Base-by-base conservation (phyloP, 2,797 vertebrate genomes). In the Varecia variegata region DNA sequence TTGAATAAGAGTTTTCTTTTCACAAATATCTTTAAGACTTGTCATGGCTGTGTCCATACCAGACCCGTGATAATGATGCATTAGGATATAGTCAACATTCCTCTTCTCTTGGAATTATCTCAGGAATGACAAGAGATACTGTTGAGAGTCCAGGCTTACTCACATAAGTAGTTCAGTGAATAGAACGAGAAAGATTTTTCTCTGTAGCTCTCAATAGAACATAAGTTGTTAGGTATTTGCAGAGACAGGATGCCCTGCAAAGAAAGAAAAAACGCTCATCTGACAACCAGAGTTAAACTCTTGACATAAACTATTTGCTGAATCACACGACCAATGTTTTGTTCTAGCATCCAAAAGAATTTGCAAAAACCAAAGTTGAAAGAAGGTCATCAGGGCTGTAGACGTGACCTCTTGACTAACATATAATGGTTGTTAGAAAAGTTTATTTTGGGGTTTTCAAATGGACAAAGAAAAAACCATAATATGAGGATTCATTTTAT, bases 401-500 rank as follows among this genome's bases (percentile, higher is more conserved):
- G 94, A 35, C 35, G 70, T 68, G 67, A 93, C 85, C 58, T 88
- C 60, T 90, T 73, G 68, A 70, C 40, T 54, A 71, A 58, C 25
- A 87, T 0, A 50, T 21, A 87, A 56, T 1, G 27, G 50, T 54
- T 89, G 82, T 81, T 74, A 50, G 62, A 93, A 92, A 85, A 35
- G 35, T 14, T 90, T 93, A 85, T 40, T 86, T 93, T 43, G 85
- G 74, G 82, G 27, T 92, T 96, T 90, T 82, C 56, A 71, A 40
- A 50, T 47, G 47, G 56, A 60, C 58, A 74, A 67, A 92, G 83
- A 83, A 89, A 83, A 70, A 25, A 71, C 27, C 40, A 18, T 60
- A 30, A 20, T 32, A 73, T 71, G 50, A 90, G 9, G 18, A 62
- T 77, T 60, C 25, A 60, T 70, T 74, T 65, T 18, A 45, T 35